These are phyloP conservation scores for Eulemur coronatus DNA, from an alignment of 2,797 vertebrate species.

Conservation along the genomic window DNA sequence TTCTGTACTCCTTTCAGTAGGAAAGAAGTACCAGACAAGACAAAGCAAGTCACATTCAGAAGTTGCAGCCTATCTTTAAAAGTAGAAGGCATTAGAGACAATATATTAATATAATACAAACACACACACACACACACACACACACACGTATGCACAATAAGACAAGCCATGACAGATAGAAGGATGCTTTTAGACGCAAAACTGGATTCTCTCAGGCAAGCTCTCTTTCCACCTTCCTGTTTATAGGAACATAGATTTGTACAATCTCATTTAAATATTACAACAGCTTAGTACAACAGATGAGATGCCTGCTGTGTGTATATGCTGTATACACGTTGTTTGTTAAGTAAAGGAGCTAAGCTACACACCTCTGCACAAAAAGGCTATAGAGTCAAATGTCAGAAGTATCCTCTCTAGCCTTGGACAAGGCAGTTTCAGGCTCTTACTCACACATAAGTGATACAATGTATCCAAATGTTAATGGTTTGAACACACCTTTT, in stretches of 20 bases:
- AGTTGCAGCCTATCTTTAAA: slow-evolving; percentile 25
- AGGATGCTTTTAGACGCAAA: background rate
- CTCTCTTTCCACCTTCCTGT: background rate
- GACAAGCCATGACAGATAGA: background rate
- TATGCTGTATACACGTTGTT: background rate
- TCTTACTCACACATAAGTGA: background rate
- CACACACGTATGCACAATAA: background rate
- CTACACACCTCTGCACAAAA: background rate
- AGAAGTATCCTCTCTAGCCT: background rate
- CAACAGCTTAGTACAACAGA: background rate
- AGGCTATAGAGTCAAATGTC: background rate
- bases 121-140: background rate
- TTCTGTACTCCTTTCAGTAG: background rate
- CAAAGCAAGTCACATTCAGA: slow-evolving; percentile 45
- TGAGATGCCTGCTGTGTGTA: background rate
- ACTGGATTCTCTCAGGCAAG: background rate
- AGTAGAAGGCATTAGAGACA: background rate
- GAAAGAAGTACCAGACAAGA: slow-evolving; percentile 33
- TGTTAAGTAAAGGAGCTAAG: background rate
- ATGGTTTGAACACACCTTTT: background rate
- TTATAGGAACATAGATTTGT: background rate
- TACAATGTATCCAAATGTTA: rapidly evolving
- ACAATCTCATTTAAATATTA: background rate
- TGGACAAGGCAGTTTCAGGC: background rate
- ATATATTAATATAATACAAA: background rate